Evolutionary conservation across 2,888 invertebrate species (phyloP), one percentile per base, ranked within the genome.

Genomic region (Cotesia congregata): DNA sequence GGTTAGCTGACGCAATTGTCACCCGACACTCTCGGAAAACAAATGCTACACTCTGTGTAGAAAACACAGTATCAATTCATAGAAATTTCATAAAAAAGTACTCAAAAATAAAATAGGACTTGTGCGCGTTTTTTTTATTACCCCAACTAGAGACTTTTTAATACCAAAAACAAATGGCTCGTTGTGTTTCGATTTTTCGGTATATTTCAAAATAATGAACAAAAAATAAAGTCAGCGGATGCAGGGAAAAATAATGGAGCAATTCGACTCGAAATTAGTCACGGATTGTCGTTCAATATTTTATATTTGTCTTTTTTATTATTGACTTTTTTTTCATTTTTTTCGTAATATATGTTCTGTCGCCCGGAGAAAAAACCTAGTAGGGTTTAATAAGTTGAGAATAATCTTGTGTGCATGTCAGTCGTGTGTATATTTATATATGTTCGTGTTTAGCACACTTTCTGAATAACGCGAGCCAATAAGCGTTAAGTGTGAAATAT

Each of bases 401-500:
- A 60, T 76, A 20, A 73, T 41, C 61, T 41, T 61, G 61, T 38
- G 50, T 72, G 41, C 30, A 59, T 41, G n/a, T n/a, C 6, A 39
- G 30, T 30, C 3, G 12, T 9, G n/a, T 62, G 4, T 72, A 65
- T 68, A 65, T 73, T 69, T 39, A 20, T 69, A 64, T 65, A 74
- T 68, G 30, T 40, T 30, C 65, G 38, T 68, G 17, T 71, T 67
- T 40, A 65, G n/a, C 65, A 70, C 71, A 60, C 67, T 74, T 68
- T 65, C 74, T 62, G 68, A 68, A 78, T 80, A 81, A 82, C 81
- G 82, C 83, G 82, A 80, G 80, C 82, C 83, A 85, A 85, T 85
- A 83, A 83, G 83, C 83, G 83, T 83, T 83, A 85, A 84, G 84
- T 82, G 85, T 84, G 84, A 86, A 86, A 83, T 84, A 85, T 85